Conservation (phyloP, 2,888 invertebrate genomes). For the Sclerodermus sp. region DNA sequence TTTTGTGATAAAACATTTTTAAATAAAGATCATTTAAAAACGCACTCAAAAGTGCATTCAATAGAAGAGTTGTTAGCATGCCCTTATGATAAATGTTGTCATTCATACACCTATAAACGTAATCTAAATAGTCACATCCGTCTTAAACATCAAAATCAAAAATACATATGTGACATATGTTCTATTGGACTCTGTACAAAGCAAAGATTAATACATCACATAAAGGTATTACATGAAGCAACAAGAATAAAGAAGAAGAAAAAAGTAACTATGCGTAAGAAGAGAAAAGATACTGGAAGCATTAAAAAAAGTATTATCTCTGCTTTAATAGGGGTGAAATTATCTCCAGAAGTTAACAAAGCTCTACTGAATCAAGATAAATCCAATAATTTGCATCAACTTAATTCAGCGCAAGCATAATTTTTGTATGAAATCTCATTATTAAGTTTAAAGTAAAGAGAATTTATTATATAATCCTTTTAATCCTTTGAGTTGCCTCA, state of each 20-base stretch:
- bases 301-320: conserved; percentile 33
- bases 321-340: conserved; percentile 30
- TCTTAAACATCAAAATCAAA: conserved; percentile 60
- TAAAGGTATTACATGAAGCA: conserved; percentile 24
- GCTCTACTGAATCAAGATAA: conserved; percentile 19
- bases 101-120: conserved; percentile 61
- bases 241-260: conserved; percentile 14
- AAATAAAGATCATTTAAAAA: conserved; percentile 22
- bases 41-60: conserved; percentile 39
- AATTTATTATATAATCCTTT: too few species aligned
- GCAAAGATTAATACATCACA: conserved; percentile 31
- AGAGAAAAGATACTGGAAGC: conserved; percentile 34
- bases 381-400: too few species aligned
- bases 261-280: conserved; percentile 11
- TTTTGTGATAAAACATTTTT: conserved; percentile 40
- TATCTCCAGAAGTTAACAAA: conserved; percentile 25
- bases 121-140: conserved; percentile 64
- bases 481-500: too few species aligned
- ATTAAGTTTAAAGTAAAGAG: too few species aligned
- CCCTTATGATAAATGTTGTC: conserved; percentile 51
- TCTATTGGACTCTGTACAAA: conserved; percentile 25
- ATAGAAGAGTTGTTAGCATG: conserved; percentile 42
- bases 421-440: too few species aligned
- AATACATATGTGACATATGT: conserved; percentile 49
- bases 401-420: too few species aligned